Conservation (phyloP, 2,797 vertebrate species). For the Phoebastria nigripes region DNA sequence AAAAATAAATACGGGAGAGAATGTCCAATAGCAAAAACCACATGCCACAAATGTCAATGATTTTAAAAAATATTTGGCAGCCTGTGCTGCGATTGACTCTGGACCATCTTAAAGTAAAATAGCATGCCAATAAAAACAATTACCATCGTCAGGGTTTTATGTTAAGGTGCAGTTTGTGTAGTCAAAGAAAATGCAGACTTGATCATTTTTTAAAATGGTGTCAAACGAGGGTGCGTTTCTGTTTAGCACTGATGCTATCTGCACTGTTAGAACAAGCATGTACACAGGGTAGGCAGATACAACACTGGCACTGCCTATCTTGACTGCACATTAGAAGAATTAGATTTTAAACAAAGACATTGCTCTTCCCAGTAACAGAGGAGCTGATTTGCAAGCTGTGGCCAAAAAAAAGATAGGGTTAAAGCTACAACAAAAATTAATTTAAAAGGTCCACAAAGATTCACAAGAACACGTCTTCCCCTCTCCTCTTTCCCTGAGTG, state of each 20-base stretch:
- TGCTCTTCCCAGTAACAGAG: neutral
- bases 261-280: neutral
- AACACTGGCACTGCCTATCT: neutral
- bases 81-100: neutral
- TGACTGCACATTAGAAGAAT: neutral
- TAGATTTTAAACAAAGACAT: neutral
- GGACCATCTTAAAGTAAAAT: neutral
- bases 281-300: neutral
- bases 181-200: neutral
- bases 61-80: neutral
- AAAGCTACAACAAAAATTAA: neutral
- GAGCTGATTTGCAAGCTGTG: neutral
- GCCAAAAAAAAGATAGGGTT: neutral
- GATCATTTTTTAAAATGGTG: neutral
- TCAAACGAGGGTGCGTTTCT: neutral
- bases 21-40: neutral
- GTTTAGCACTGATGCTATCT: neutral
- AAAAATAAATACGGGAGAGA: neutral
- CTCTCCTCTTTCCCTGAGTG: neutral
- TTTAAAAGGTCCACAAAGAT: neutral
- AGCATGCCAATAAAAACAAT: neutral
- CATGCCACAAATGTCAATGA: neutral
- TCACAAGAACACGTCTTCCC: rapidly evolving
- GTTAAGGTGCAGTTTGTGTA: neutral
- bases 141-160: neutral